A percentile compares a stretch with the other conserved stretches of the same genome.
phyloP scores from a whole-genome alignment of 1,140 invertebrate genomes.

The Drosophila malerkotliana region DNA sequence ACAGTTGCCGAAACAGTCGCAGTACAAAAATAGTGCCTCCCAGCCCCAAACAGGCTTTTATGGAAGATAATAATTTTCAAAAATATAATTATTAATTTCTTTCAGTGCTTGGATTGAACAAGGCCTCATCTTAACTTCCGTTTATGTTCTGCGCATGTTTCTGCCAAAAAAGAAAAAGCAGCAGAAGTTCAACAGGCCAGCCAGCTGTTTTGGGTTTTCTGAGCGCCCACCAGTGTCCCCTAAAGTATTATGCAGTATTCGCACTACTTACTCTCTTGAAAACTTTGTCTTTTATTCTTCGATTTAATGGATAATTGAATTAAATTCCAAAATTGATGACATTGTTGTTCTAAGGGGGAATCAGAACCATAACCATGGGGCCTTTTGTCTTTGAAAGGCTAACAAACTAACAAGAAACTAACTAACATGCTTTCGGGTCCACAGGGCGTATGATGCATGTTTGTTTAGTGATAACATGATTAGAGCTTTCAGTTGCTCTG shows the following conservation, averaged over 20 bases:
- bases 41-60: too few species aligned
- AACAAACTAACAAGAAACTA: constrained; percentile 1
- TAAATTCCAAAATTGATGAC: not conserved
- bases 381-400: constrained; percentile 5
- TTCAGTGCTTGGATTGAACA: not conserved
- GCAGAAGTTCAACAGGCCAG: too few species aligned
- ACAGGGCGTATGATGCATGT: constrained; percentile 37
- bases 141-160: not conserved
- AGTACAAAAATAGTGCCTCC: constrained; percentile 9
- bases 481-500: constrained; percentile 20
- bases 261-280: not conserved
- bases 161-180: not conserved
- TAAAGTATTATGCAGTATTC: too few species aligned
- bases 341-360: not conserved
- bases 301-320: not conserved
- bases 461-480: constrained; percentile 45
- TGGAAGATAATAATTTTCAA: too few species aligned
- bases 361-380: too few species aligned
- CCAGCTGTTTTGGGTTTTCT: not conserved
- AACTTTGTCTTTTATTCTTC: not conserved
- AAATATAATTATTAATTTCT: not conserved
- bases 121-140: not conserved
- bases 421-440: constrained; percentile 7
- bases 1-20: constrained; percentile 29
- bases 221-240: not conserved